Conservation (phyloP, 2,113 vertebrate species). For the Phrynocephalus versicolor region DNA sequence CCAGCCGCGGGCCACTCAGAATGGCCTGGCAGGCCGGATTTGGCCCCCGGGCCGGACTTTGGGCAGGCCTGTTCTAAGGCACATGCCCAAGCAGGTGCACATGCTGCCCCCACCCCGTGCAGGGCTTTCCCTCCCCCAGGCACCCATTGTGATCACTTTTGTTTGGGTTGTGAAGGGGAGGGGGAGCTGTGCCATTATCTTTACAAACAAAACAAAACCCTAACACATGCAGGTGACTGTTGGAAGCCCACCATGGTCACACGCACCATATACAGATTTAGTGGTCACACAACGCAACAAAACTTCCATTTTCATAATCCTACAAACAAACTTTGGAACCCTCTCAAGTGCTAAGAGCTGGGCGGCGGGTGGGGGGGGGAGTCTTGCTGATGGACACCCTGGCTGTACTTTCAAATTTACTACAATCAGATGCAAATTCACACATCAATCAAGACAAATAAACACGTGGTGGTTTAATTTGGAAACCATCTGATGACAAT, state of each 20-base stretch:
- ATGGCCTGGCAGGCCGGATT: too few relatives aligned
- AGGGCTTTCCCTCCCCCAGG: too few relatives aligned
- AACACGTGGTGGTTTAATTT: constrained; percentile 71
- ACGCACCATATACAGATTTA: constrained; percentile 1
- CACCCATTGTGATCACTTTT: too few relatives aligned
- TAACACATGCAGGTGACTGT: accelerated
- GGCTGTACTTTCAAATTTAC: constrained; percentile 61
- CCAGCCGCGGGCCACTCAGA: too few relatives aligned
- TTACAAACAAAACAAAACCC: too few relatives aligned
- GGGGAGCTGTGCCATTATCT: too few relatives aligned
- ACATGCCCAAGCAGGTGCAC: too few relatives aligned
- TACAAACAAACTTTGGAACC: constrained; percentile 28
- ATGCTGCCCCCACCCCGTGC: too few relatives aligned
- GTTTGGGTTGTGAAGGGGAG: too few relatives aligned
- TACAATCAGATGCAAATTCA: constrained; percentile 70
- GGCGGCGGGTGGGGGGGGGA: too few relatives aligned
- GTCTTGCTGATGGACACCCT: constrained; percentile 44
- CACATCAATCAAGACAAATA: constrained; percentile 79
- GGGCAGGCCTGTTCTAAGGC: too few relatives aligned
- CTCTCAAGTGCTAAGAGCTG: constrained; percentile 42
- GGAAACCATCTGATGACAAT: constrained; percentile 72
- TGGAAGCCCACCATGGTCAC: background rate
- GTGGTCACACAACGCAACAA: background rate
- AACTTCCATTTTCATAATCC: constrained; percentile 43
- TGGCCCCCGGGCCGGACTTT: too few relatives aligned